Evolutionary conservation across 2,888 invertebrate species (phyloP), one percentile per base, ranked within the genome.

Genomic region (Brachyopa scutellaris): DNA sequence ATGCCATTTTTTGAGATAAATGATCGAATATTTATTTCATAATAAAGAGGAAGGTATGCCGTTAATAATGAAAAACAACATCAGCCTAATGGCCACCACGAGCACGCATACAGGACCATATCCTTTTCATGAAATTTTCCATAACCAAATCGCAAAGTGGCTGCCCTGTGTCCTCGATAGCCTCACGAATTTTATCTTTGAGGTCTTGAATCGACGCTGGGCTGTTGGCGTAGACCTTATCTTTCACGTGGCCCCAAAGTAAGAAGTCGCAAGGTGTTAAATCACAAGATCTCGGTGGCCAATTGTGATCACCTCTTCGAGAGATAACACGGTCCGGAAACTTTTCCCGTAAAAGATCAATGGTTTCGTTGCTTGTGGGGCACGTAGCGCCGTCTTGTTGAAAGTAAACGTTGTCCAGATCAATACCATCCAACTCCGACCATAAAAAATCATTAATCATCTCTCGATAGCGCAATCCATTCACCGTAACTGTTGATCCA

Each of bases 301-400:
- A 57, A 67, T 67, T 67, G 40, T 49, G 45, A 38, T 38, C 67
- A 29, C 61, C 64, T 17, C 9, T 36, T 26, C 73, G 73, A 53
- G 66, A 66, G 8, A 40, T 47, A 26, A 62, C 38, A 38, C 67
- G 62, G 49, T 42, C 73, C 7, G 53, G 31, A 6, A 26, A 26
- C 26, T 26, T 6, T 3, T 6, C 26, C 6, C 26, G 3, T 6
- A 26, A 26, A 5, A 26, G 6, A 6, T 26, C 26, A 3, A 26
- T 26, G 3, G 26, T 26, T 26, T 3, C 26, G 6, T 26, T 38
- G 47, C 40, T 29, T 57, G 36, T 57, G 38, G 38, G 55, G 55
- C 55, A 57, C 36, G 49, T 49, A 29, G 66, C 51, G 45, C 45
- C 61, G 61, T 67, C 53, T 42, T 42, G 29, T 51, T 53, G 38